A percentile compares a stretch with the other conserved stretches of the same genome.
Evolutionary conservation across 1,140 invertebrate genomes (phyloP).

Genomic region (Eufriesea mexicana): DNA sequence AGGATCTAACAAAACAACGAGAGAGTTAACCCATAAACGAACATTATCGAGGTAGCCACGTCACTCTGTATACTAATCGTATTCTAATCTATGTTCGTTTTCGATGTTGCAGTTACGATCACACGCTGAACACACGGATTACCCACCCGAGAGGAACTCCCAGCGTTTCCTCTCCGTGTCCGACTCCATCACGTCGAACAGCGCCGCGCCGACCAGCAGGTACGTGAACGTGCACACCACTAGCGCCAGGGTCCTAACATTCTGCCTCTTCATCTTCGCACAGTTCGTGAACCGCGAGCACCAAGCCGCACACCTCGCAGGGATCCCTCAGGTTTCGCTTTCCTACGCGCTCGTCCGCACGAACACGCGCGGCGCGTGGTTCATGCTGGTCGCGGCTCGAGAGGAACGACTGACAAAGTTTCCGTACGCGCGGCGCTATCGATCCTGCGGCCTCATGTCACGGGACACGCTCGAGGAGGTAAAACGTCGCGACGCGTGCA

Average conservation of each 20-base stretch:
- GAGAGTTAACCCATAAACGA: no score
- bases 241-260: slow-evolving; percentile 98
- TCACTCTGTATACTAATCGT: no score
- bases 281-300: not conserved
- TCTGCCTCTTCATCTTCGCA: slow-evolving; percentile 94
- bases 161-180: slow-evolving; percentile 94
- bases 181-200: slow-evolving; percentile 99
- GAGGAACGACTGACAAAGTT: not conserved
- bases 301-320: not conserved
- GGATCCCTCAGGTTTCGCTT: not conserved
- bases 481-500: slow-evolving; percentile 18
- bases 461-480: not conserved
- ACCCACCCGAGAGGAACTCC: slow-evolving; percentile 90
- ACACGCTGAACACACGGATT: no score
- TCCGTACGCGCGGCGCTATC: slow-evolving; percentile 27
- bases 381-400: not conserved
- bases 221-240: slow-evolving; percentile 99
- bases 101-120: no score
- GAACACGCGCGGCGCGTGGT: not conserved
- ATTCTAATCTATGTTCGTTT: no score
- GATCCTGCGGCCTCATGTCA: slow-evolving; percentile 30
- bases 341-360: not conserved
- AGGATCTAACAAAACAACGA: no score
- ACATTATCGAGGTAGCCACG: no score
- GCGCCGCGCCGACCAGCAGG: slow-evolving; percentile 98